Conservation (phyloP, 2,797 vertebrate species). For the Alosa sapidissima region DNA sequence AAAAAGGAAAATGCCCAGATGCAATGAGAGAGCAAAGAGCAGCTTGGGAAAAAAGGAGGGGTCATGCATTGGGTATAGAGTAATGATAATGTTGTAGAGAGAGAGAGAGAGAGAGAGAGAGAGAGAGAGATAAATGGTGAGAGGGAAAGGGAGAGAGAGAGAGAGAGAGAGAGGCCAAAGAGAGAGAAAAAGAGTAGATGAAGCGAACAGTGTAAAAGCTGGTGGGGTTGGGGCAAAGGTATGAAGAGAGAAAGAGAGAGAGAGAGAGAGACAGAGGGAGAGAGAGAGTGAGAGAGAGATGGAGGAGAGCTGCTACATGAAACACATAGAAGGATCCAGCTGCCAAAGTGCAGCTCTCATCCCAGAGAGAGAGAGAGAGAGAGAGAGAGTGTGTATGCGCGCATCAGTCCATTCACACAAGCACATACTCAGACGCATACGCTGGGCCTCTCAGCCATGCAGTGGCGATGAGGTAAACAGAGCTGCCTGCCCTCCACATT, state of each 20-base stretch:
- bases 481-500: neutral
- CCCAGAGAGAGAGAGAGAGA: neutral
- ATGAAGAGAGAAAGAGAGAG: too few relatives aligned
- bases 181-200: too few relatives aligned
- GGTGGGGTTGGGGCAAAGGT: too few relatives aligned
- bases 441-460: neutral
- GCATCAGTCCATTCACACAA: neutral
- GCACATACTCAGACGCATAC: constrained; percentile 18
- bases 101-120: neutral
- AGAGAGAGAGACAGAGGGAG: too few relatives aligned
- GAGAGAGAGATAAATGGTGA: neutral
- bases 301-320: neutral
- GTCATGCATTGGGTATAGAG: neutral
- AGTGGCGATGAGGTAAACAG: neutral
- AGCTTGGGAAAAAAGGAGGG: neutral
- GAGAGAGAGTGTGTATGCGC: too few relatives aligned
- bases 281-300: neutral
- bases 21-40: neutral
- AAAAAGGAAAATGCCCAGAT: neutral
- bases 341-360: neutral
- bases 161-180: neutral
- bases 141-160: neutral
- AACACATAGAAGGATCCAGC: neutral
- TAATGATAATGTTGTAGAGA: neutral
- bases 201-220: too few relatives aligned